A percentile compares a stretch with the other conserved stretches of the same genome.
Evolutionary conservation across 1,140 invertebrate genomes (phyloP).

Genomic region (Physella acuta): DNA sequence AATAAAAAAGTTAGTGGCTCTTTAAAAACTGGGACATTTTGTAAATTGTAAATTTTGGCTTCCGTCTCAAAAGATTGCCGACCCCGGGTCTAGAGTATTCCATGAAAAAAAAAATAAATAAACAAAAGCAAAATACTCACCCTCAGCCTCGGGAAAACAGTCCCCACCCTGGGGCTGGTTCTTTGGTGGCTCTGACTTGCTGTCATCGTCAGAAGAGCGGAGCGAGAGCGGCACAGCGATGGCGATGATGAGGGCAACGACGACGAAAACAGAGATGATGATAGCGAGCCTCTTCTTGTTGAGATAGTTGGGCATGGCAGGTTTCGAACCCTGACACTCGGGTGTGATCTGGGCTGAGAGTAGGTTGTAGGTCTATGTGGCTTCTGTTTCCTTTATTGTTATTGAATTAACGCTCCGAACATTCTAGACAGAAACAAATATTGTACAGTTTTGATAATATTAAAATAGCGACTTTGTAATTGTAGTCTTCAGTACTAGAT

Average conservation of each 20-base stretch:
- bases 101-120: background rate
- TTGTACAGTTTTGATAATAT: too few relatives aligned
- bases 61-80: background rate
- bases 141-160: constrained; percentile 14
- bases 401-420: too few relatives aligned
- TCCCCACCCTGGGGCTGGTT: background rate
- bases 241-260: constrained; percentile 1
- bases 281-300: background rate
- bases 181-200: too few relatives aligned
- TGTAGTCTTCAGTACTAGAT: too few relatives aligned
- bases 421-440: too few relatives aligned
- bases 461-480: too few relatives aligned
- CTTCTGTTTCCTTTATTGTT: too few relatives aligned
- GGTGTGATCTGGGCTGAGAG: too few relatives aligned
- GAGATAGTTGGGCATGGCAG: background rate
- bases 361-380: too few relatives aligned
- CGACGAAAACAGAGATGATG: background rate
- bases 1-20: too few relatives aligned
- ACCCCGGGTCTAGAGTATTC: background rate
- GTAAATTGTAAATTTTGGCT: background rate
- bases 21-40: too few relatives aligned
- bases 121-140: background rate
- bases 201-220: background rate
- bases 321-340: too few relatives aligned
- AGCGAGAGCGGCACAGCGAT: constrained; percentile 11